Evolutionary conservation across 1,140 invertebrate species (phyloP).

Genomic region (Trichogramma pretiosum): DNA sequence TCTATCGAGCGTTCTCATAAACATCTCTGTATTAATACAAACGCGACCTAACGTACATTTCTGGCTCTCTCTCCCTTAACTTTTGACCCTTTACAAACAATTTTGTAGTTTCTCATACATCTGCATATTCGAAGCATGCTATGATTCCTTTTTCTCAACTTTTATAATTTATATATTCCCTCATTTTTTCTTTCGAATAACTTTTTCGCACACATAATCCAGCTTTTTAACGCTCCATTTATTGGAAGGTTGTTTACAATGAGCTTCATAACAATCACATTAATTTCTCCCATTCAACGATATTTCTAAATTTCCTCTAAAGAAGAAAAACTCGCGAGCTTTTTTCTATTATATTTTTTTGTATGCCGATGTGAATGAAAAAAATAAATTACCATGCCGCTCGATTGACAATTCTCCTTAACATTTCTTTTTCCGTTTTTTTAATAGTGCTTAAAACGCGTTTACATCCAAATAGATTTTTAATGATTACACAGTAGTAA

Average conservation of each 20-base stretch:
- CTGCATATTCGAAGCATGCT: no score
- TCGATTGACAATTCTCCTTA: slow-evolving; percentile 36
- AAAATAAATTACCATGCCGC: slow-evolving; percentile 23
- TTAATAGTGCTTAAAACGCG: slow-evolving; percentile 28
- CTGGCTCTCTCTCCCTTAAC: not conserved
- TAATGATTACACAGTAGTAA: slow-evolving; percentile 41
- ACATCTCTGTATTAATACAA: not conserved
- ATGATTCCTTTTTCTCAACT: no score
- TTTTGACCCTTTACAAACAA: no score
- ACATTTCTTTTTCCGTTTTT: slow-evolving; percentile 23
- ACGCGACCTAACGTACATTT: not conserved
- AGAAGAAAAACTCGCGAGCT: slow-evolving; percentile 14
- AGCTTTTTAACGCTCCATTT: no score
- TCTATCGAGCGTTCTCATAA: no score
- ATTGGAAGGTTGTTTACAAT: no score
- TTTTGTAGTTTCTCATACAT: no score
- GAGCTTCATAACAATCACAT: not conserved
- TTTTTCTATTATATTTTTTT: slow-evolving; percentile 16
- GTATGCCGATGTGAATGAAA: slow-evolving; percentile 11
- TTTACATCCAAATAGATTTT: slow-evolving; percentile 42
- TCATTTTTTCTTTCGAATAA: no score
- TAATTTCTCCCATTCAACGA: not conserved
- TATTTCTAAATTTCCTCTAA: slow-evolving; percentile 12
- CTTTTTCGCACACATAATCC: no score
- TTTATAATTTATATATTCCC: no score